These are phyloP conservation scores for Cryptocephalus primarius DNA, from an alignment of 2,888 invertebrate genomes.

Conservation along the genomic window DNA sequence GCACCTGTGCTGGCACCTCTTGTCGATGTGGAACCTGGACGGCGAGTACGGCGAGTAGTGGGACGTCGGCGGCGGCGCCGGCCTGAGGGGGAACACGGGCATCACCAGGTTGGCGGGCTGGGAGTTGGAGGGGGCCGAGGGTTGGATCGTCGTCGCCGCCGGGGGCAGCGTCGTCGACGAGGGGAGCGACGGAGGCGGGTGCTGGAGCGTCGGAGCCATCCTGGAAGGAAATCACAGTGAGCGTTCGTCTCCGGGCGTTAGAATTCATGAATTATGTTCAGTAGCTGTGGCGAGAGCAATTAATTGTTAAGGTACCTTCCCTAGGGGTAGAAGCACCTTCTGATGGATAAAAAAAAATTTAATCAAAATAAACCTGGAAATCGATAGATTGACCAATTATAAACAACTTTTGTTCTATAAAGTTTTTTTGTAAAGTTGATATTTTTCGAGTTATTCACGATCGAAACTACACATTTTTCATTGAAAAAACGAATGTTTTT, in stretches of 20 bases:
- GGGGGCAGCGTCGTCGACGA: slow-evolving; percentile 51
- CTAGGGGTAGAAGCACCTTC: too few species aligned
- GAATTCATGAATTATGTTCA: not conserved
- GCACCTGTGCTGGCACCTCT: slow-evolving; percentile 86
- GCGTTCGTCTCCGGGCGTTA: not conserved
- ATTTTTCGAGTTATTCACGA: too few species aligned
- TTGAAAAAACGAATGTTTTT: too few species aligned
- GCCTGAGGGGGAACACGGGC: slow-evolving; percentile 77
- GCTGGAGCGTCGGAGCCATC: slow-evolving; percentile 41
- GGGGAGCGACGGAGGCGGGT: slow-evolving; percentile 45
- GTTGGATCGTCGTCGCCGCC: slow-evolving; percentile 34
- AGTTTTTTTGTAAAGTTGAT: too few species aligned
- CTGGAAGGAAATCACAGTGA: slow-evolving; percentile 32
- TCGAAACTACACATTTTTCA: too few species aligned
- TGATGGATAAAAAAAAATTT: too few species aligned
- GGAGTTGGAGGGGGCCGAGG: slow-evolving; percentile 18
- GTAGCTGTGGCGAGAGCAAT: too few species aligned
- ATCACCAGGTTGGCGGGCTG: slow-evolving; percentile 68
- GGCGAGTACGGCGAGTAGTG: slow-evolving; percentile 86
- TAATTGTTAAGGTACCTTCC: too few species aligned
- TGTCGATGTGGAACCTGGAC: slow-evolving; percentile 89
- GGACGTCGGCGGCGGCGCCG: slow-evolving; percentile 46
- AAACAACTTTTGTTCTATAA: too few species aligned
- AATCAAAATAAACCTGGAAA: too few species aligned
- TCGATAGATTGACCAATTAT: too few species aligned